Evolutionary conservation across 1,140 invertebrate species (phyloP).

Genomic region (Meloidogyne chitwoodi): DNA sequence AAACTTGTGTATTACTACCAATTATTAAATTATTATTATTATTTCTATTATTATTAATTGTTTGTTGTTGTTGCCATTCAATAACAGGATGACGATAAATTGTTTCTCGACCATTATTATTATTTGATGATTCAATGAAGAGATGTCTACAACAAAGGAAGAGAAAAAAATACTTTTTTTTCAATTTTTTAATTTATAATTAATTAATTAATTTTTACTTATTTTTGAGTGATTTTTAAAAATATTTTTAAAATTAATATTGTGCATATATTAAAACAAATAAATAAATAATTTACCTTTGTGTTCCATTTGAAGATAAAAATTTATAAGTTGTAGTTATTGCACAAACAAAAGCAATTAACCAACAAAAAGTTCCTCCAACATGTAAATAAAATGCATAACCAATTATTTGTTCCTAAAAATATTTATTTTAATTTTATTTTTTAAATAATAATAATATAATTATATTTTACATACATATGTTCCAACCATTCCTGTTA

Average conservation of each 20-base stretch:
- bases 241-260: neutral
- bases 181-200: too few relatives aligned
- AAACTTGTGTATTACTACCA: slow-evolving; percentile 19
- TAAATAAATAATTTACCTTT: slow-evolving; percentile 19
- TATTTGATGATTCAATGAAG: neutral
- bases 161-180: neutral
- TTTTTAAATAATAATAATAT: too few relatives aligned
- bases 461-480: too few relatives aligned
- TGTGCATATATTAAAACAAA: neutral
- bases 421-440: too few relatives aligned
- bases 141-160: neutral
- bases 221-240: neutral
- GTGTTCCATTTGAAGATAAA: slow-evolving; percentile 36
- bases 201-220: neutral
- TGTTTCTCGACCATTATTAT: neutral
- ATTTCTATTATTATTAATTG: neutral
- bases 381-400: slow-evolving; percentile 59
- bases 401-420: slow-evolving; percentile 50
- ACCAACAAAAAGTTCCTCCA: slow-evolving; percentile 53
- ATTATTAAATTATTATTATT: slow-evolving; percentile 2
- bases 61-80: slow-evolving; percentile 16
- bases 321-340: slow-evolving; percentile 59
- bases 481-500: slow-evolving; percentile 22
- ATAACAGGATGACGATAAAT: slow-evolving; percentile 16
- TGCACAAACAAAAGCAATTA: slow-evolving; percentile 48